Evolutionary conservation across 2,888 invertebrate species (phyloP).

Genomic region (Eulithis testata): DNA sequence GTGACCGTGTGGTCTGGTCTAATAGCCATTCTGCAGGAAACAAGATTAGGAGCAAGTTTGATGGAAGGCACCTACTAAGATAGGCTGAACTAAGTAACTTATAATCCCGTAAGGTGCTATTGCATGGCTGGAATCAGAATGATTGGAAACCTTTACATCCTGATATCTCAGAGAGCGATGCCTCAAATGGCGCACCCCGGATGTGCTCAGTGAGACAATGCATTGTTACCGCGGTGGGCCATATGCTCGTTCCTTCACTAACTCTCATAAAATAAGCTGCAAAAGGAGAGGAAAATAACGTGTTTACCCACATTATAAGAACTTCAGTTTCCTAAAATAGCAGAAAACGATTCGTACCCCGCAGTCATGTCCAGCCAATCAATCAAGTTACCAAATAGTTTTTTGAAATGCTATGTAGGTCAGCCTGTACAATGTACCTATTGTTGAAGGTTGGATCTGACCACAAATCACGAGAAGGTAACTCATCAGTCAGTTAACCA

Average conservation of each 20-base stretch:
- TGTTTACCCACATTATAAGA: background rate
- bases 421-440: conserved; percentile 14
- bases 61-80: conserved; percentile 1
- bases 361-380: conserved; percentile 19
- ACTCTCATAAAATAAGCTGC: no score
- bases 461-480: conserved; percentile 17
- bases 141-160: background rate
- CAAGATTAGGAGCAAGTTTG: conserved; percentile 3
- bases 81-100: background rate
- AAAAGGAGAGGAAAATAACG: no score
- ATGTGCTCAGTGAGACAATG: no score
- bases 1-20: background rate
- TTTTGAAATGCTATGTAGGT: conserved; percentile 15
- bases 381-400: conserved; percentile 23
- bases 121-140: background rate
- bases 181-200: no score
- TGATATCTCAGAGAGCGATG: no score
- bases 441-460: conserved; percentile 19
- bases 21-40: conserved; percentile 2
- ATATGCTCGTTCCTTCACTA: no score
- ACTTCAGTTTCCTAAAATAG: background rate
- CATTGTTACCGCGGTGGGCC: no score
- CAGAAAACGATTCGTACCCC: background rate
- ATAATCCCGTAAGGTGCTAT: no score
- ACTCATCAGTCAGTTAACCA: conserved; percentile 20